phyloP scores from a whole-genome alignment of 2,888 invertebrate species.

The Spatulosminthurus flaviceps region DNA sequence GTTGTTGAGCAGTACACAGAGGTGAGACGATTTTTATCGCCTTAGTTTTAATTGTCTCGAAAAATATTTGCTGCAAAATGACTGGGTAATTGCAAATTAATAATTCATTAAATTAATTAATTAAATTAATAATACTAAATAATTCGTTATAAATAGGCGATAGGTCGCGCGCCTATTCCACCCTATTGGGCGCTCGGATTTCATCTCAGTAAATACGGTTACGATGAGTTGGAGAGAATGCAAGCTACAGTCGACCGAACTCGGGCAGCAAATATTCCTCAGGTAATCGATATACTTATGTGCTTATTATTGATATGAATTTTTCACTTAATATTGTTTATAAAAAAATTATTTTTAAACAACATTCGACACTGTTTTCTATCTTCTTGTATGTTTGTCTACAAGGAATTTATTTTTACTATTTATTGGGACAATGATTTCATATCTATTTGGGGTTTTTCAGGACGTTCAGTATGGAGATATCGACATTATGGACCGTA shows the following conservation, averaged over 20 bases:
- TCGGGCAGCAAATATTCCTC: constrained; percentile 77
- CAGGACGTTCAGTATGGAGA: constrained; percentile 62
- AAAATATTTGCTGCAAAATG: not conserved
- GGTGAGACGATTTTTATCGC: constrained; percentile 65
- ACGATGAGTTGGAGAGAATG: constrained; percentile 74
- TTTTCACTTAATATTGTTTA: too few species aligned
- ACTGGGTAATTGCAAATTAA: too few species aligned
- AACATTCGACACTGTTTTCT: too few species aligned
- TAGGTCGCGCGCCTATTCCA: constrained; percentile 82
- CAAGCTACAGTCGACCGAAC: constrained; percentile 75
- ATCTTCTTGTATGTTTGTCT: too few species aligned
- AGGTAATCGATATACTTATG: too few species aligned
- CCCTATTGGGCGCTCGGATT: constrained; percentile 90
- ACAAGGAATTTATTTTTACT: too few species aligned
- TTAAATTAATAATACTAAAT: too few species aligned
- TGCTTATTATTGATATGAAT: too few species aligned
- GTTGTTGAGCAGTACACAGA: constrained; percentile 76
- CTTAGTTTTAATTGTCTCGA: not conserved
- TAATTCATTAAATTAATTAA: not conserved
- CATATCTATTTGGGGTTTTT: not conserved
- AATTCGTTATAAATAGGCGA: constrained; percentile 59
- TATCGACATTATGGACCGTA: constrained; percentile 65
- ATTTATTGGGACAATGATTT: too few species aligned
- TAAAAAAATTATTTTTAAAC: too few species aligned
- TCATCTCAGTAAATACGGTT: constrained; percentile 80